These are phyloP conservation scores for Lordiphosa fenestrarum DNA, from an alignment of 2,888 invertebrate genomes.

Conservation along the genomic window DNA sequence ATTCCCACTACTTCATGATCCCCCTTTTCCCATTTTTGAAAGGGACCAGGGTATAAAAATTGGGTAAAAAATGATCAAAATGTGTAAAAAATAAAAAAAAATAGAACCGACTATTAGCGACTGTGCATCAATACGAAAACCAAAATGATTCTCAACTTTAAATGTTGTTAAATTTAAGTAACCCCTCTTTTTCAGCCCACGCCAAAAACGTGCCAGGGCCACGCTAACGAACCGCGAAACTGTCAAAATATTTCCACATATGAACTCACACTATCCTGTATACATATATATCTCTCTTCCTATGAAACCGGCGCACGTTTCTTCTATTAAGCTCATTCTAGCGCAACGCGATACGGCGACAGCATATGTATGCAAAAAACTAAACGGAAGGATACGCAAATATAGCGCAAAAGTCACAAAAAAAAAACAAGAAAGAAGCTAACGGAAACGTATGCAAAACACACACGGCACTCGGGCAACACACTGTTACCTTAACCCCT, in stretches of 20 bases:
- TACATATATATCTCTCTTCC: neutral
- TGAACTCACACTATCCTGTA: slow-evolving; percentile 25
- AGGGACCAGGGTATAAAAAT: too few species aligned
- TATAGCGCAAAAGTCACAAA: slow-evolving; percentile 43
- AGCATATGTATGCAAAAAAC: slow-evolving; percentile 46
- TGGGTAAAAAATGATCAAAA: too few species aligned
- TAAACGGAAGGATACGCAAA: slow-evolving; percentile 71
- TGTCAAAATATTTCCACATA: slow-evolving; percentile 72
- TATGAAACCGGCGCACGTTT: slow-evolving; percentile 42
- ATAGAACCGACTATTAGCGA: too few species aligned
- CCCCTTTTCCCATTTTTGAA: too few species aligned
- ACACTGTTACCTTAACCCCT: slow-evolving; percentile 67
- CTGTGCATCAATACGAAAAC: too few species aligned
- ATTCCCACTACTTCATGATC: too few species aligned
- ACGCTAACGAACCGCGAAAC: slow-evolving; percentile 72
- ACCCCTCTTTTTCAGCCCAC: neutral
- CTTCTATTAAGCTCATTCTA: slow-evolving; percentile 39
- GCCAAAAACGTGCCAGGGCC: slow-evolving; percentile 3
- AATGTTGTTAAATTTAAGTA: neutral
- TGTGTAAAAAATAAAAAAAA: too few species aligned
- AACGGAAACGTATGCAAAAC: slow-evolving; percentile 68
- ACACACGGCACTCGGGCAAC: slow-evolving; percentile 40
- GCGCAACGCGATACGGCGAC: slow-evolving; percentile 45
- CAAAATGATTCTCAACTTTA: neutral
- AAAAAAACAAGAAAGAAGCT: slow-evolving; percentile 33